Base-by-base conservation (phyloP, 2,797 vertebrate species). In the Lycodopsis pacificus region DNA sequence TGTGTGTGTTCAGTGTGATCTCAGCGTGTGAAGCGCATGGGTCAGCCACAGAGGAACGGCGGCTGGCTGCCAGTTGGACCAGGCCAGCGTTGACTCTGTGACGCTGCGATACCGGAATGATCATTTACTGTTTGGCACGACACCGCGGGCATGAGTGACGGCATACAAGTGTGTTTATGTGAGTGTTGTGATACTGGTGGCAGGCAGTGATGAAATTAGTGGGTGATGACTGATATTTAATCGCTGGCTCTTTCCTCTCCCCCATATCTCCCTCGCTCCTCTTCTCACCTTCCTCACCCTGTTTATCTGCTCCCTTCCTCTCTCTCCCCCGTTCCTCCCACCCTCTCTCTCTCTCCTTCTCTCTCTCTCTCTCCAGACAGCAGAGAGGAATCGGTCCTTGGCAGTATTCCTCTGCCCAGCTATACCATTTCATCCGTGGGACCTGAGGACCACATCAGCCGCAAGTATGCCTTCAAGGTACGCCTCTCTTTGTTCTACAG, bases 401-500 rank as follows among this genome's bases (percentile, higher is more conserved):
- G 98, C 22, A 98, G 97, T 93, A 97, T 99, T 79, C 97, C 97
- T 25, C 90, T 99, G 85, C 98, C 97, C 86, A 97, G 97, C 89
- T 99, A 99, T 0, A 93, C 96, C 20, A 95, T 97, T 87, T 96
- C 97, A 58, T 90, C 96, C 0, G 96, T 98, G 80, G 95, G 93
- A 83, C 90, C 95, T 0, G 97, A 97, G 69, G 98, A 99, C 91
- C 97, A 97, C 65, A 97, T 99, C 85, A 97, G 95, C 91, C 97
- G 98, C 89, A 99, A 98, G 83, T 97, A 96, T 91, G 96, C 97
- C 84, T 99, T 99, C 80, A 99, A 99, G 98, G 98, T 99, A 93
- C 12, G 91, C 17, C 54, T 72, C 25, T 17, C 30, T 72, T 48
- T 56, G 36, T 70, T 54, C 44, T 63, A 3, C 2, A 57, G 0